Conservation (phyloP, 1,140 invertebrate genomes). For the Cyclina sinensis region DNA sequence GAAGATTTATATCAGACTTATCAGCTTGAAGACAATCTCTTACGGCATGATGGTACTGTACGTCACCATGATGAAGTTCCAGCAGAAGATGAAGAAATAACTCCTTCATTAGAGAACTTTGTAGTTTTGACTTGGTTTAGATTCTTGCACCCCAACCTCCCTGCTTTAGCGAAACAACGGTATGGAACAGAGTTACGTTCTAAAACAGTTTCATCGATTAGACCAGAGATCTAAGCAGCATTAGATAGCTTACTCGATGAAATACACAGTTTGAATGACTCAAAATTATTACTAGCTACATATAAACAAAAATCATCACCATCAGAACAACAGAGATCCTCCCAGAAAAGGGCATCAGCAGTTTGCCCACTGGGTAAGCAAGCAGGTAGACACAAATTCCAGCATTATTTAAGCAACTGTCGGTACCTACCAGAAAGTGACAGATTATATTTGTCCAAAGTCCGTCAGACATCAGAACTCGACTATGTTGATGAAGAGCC, state of each 20-base stretch:
- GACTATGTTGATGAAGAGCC: not conserved
- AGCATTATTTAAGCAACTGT: constrained; percentile 68
- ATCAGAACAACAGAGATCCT: not conserved
- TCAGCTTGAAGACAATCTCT: constrained; percentile 68
- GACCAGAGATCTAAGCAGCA: constrained; percentile 30
- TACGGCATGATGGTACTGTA: constrained; percentile 43
- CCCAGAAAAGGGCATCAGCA: not conserved
- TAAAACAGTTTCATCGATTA: constrained; percentile 24
- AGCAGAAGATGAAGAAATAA: constrained; percentile 69
- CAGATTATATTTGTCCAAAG: constrained; percentile 15
- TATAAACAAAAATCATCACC: not conserved
- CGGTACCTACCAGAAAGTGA: constrained; percentile 54
- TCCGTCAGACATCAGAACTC: not conserved
- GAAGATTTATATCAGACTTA: not conserved
- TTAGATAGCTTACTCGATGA: constrained; percentile 42
- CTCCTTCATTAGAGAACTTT: constrained; percentile 73
- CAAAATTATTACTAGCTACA: not conserved
- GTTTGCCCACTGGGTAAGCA: constrained; percentile 64
- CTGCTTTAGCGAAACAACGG: not conserved
- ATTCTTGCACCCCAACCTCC: not conserved
- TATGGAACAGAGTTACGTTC: constrained; percentile 41
- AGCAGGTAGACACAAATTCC: not conserved
- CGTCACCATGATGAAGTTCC: constrained; percentile 58
- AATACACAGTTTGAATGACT: not conserved
- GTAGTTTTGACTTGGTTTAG: constrained; percentile 66